Base-by-base conservation (phyloP, 2,113 vertebrate species). In the Dipodomys stephensi region DNA sequence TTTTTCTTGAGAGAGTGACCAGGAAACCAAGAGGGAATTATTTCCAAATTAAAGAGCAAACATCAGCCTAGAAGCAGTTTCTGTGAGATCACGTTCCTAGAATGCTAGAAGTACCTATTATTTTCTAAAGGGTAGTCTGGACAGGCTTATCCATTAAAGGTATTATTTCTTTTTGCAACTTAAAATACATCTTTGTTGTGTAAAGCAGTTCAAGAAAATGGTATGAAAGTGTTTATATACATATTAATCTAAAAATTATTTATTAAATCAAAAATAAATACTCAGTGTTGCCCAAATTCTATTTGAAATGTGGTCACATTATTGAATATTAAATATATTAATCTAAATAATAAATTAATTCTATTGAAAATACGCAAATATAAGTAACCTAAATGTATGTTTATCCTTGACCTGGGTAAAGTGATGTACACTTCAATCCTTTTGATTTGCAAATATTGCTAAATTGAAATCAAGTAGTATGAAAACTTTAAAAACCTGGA, bases 31-130 rank as follows among this genome's bases (percentile, higher is more conserved):
- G 23, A 64, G 30, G 39, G 49, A 79, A 39, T 57, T 80, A 16
- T 65, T 74, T 57, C n/a, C 28, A 87, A 81, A 81, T 87, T 81
- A 87, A 81, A 92, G 15, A 27, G 74, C 6, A 65, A 73, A 18
- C 25, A 73, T 53, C 57, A 81, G n/a, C 67, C 44, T 39, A 65
- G 44, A 2, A 46, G 49, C 4, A 87, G n/a, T 87, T 73, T 73
- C 39, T 92, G 19, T 65, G 57, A 81, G 57, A 67, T 53, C 9
- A 81, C 15, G 39, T 81, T 65, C 73, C 39, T 74, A 23, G 39
- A 74, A 73, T 39, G 8, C 19, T 81, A 57, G 57, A 81, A 65
- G 39, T 39, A 81, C 19, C 12, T 71, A 20, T 83, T 71, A 71
- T 93, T 71, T 76, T 84, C 39, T 6, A 35, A 64, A 30, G 35